Evolutionary conservation across 2,113 vertebrate species (phyloP).

Genomic region (Tachuris rubrigastra): DNA sequence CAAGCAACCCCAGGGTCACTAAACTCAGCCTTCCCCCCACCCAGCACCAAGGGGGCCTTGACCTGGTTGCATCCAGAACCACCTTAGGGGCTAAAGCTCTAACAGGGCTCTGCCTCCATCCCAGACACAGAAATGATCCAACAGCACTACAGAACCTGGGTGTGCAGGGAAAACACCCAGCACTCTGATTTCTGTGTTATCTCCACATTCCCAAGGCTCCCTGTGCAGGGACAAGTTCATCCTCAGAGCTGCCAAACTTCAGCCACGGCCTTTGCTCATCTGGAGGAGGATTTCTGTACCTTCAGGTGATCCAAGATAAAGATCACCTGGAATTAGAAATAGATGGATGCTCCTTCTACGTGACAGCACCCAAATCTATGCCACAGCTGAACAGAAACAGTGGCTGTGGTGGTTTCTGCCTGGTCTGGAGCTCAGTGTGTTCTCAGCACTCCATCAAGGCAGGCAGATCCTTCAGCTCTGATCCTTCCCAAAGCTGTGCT

Average conservation of each 20-base stretch:
- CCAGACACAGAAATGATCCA: background rate
- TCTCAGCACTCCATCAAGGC: background rate
- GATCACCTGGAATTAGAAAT: background rate
- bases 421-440: background rate
- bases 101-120: background rate
- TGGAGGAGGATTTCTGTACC: background rate
- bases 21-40: background rate
- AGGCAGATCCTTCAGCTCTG: background rate
- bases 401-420: background rate
- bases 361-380: background rate
- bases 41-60: background rate
- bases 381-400: background rate
- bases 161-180: background rate
- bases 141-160: background rate
- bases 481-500: background rate
- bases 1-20: background rate
- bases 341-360: background rate
- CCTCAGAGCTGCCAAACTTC: background rate
- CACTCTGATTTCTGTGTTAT: background rate
- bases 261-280: background rate
- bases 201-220: background rate
- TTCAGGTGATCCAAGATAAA: background rate
- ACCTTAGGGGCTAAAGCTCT: background rate
- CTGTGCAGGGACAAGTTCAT: background rate
- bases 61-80: fast-evolving